Percentiles rank a stretch among this genome's conserved stretches.
Evolutionary conservation across 2,888 invertebrate species (phyloP).

Genomic region (Chrysina gloriosa): DNA sequence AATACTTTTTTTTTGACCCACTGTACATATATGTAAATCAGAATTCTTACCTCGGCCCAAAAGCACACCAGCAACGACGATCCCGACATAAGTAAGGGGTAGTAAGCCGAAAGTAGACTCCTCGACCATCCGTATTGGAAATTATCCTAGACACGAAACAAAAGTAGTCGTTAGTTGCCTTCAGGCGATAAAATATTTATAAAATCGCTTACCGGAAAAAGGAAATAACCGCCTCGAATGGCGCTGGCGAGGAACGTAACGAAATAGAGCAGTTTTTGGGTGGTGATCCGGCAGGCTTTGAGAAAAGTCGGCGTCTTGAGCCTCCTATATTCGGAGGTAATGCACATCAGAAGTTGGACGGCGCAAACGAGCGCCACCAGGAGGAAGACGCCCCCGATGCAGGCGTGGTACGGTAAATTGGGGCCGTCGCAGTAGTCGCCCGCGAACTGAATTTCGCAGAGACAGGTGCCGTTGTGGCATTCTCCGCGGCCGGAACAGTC

Average conservation of each 20-base stretch:
- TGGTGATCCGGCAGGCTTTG: constrained; percentile 87
- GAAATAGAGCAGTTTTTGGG: constrained; percentile 89
- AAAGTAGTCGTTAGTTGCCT: background rate
- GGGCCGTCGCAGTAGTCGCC: constrained; percentile 86
- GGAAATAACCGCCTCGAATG: constrained; percentile 89
- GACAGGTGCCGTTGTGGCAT: constrained; percentile 90
- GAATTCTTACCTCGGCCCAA: constrained; percentile 87
- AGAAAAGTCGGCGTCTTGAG: constrained; percentile 86
- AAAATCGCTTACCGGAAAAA: constrained; percentile 79
- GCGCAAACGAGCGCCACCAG: constrained; percentile 86
- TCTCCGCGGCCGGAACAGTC: constrained; percentile 92
- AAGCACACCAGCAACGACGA: constrained; percentile 92
- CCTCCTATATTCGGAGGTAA: constrained; percentile 83
- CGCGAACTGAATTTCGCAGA: constrained; percentile 89
- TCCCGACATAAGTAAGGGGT: constrained; percentile 88
- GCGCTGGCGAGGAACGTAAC: constrained; percentile 88
- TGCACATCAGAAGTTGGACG: constrained; percentile 85
- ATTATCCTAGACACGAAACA: constrained; percentile 69
- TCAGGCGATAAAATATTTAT: background rate
- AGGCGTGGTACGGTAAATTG: constrained; percentile 83
- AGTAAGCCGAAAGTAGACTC: constrained; percentile 89
- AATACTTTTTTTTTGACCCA: too few species aligned
- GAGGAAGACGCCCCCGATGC: constrained; percentile 82
- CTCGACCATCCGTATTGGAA: constrained; percentile 88
- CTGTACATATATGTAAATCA: too few species aligned